These are phyloP conservation scores for Stomorhina lunata DNA, from an alignment of 2,888 invertebrate genomes.

Conservation along the genomic window DNA sequence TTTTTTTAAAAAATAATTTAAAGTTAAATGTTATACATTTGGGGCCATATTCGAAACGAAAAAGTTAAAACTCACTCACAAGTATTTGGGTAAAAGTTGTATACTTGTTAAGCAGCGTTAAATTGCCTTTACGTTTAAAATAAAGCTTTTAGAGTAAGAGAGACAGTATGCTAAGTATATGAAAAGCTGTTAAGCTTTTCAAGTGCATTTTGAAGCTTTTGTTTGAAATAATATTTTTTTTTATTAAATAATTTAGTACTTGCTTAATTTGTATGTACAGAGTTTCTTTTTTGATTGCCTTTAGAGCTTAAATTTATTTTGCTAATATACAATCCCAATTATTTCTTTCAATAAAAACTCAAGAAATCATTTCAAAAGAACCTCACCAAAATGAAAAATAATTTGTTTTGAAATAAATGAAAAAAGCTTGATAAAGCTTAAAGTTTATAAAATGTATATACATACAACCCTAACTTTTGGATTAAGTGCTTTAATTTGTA, in stretches of 20 bases:
- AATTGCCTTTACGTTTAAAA: too few relatives aligned
- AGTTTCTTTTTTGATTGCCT: not conserved
- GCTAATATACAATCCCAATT: constrained; percentile 62
- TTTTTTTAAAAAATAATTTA: constrained; percentile 13
- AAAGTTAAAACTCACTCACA: too few relatives aligned
- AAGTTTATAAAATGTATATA: constrained; percentile 3
- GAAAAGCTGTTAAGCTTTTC: constrained; percentile 1
- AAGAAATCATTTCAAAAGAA: constrained; percentile 24
- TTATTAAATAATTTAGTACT: too few relatives aligned
- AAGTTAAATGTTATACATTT: too few relatives aligned
- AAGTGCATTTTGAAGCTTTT: constrained; percentile 26
- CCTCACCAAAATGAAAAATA: constrained; percentile 6
- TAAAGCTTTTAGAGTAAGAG: not conserved
- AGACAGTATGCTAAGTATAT: constrained; percentile 1
- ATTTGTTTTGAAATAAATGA: too few relatives aligned
- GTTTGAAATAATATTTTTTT: not conserved
- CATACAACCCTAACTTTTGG: constrained; percentile 30
- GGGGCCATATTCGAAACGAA: too few relatives aligned
- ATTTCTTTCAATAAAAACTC: constrained; percentile 50
- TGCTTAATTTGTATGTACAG: not conserved
- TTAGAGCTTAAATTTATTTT: constrained; percentile 19
- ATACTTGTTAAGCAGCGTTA: too few relatives aligned
- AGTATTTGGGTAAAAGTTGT: too few relatives aligned
- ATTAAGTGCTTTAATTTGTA: constrained; percentile 27
- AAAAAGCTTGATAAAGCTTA: constrained; percentile 31